phyloP scores from a whole-genome alignment of 2,113 vertebrate genomes.

The Coptodon rendalli region DNA sequence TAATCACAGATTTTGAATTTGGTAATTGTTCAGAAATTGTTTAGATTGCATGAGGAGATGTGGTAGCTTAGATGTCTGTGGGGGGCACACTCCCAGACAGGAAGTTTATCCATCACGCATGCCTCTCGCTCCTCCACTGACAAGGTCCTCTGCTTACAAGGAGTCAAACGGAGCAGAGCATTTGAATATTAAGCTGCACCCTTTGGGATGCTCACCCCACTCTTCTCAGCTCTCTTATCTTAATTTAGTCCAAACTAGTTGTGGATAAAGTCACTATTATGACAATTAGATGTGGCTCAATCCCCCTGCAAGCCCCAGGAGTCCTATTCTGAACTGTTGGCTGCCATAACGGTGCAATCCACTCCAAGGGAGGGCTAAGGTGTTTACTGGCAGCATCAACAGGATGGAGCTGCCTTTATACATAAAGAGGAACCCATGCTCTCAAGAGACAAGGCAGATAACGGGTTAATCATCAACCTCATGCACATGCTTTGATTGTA shows the following conservation, averaged over 20 bases:
- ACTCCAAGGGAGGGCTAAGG: constrained; percentile 64
- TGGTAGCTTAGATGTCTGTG: constrained; percentile 26
- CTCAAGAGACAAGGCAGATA: constrained; percentile 73
- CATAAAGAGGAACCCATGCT: constrained; percentile 71
- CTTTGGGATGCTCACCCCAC: constrained; percentile 29
- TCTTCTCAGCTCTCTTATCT: constrained; percentile 59
- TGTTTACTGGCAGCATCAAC: constrained; percentile 79
- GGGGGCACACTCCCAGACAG: constrained; percentile 60
- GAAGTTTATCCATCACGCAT: constrained; percentile 73
- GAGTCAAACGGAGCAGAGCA: constrained; percentile 58
- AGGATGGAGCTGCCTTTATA: constrained; percentile 77
- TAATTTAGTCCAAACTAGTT: constrained; percentile 64
- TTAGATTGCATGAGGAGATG: constrained; percentile 49
- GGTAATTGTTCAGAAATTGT: constrained; percentile 40
- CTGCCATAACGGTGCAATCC: constrained; percentile 40
- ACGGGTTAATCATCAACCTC: constrained; percentile 80
- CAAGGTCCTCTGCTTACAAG: constrained; percentile 47
- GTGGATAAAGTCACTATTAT: constrained; percentile 72
- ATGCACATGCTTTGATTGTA: constrained; percentile 83
- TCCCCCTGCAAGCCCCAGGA: constrained; percentile 63
- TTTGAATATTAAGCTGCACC: constrained; percentile 60
- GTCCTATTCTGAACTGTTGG: constrained; percentile 72
- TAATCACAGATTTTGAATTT: constrained; percentile 28
- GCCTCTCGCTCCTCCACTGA: constrained; percentile 52
- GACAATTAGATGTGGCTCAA: constrained; percentile 70